Base-by-base conservation (phyloP, 2,113 vertebrate species). In the Colinus virginianus region DNA sequence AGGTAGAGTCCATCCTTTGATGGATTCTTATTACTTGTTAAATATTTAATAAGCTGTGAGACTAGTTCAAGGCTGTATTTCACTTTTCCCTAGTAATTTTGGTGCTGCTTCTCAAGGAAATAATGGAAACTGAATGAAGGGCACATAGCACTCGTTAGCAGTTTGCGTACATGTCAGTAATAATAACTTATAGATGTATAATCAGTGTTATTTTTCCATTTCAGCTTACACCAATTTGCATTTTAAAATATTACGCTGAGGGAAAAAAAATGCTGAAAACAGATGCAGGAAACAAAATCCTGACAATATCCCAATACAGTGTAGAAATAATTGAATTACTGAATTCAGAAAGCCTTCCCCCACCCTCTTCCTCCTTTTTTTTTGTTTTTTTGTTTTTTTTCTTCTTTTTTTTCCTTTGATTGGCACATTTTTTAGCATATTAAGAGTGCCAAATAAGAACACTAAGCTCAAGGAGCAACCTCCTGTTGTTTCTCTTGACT, bases 1-100 rank as follows among this genome's bases (percentile, higher is more conserved):
- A 97, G 88, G 87, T 84, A 92, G 93, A 94, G 84, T 81, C 92
- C 92, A 87, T 62, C 56, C 66, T 97, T 96, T 96, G 97, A 98
- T 96, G 85, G 95, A 97, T 95, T 75, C 49, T 96, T 96, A 97
- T 97, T 96, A 82, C 87, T 92, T 96, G 93, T 91, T 97, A 97
- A 97, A 97, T 97, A 94, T 97, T 98, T 97, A 97, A 97, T 96
- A 96, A 95, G 70, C 89, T 96, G 66, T 77, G 90, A 95, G 96
- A 76, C 87, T 90, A 91, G 89, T 90, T 97, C 77, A 92, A 75
- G 95, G 95, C 84, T 96, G 81, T 80, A 83, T 95, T 96, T 97
- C 91, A 95, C 36, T 94, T 84, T 93, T 93, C 78, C 82, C 85
- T 36, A 71, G 88, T 96, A 96, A 94, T 94, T 97, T 93, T 94